Base-by-base conservation (phyloP, 2,113 vertebrate species). In the Seriola aureovittata region DNA sequence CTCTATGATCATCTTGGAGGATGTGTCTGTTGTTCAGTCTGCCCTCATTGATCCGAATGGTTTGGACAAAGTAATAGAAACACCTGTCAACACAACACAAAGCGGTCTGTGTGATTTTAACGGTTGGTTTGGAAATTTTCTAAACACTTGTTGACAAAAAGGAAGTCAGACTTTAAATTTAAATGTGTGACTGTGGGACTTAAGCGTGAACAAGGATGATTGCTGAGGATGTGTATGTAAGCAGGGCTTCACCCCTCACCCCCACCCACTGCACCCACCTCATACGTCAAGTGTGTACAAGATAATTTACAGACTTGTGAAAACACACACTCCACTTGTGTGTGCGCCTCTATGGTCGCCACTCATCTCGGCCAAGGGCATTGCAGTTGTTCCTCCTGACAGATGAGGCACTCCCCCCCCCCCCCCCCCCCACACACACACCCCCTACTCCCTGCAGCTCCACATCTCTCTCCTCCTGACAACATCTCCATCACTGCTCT, bases 331-430 rank as follows among this genome's bases (percentile, higher is more conserved):
- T 65, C 29, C 10, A 25, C 48, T 2, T 4, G 36, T 34, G 11
- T 8, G 13, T 29, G 63, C 32, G 46, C 58, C 36, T 23, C 4
- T 42, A 13, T 21, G 65, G 60, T 17, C 40, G 0, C 59, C 60
- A 17, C 75, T 85, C 69, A 21, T 84, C 78, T 82, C 59, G 38
- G 52, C 76, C 80, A 86, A 84, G 84, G 86, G 48, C 78, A 54
- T 58, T 1, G 68, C 75, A 40, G 74, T n/a, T 68, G 23, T 79
- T 69, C 54, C 55, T 55, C 23, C 13, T 65, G 79, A 85, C 73
- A 60, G 73, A 77, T 34, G 36, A 80, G 75, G 62, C 78, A 59
- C 34, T 80, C 69, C 75, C 55, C 71, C 38, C 16, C 64, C 16
- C 64, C 69, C 75, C 55, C 71, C 38, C 16, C 64, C 16, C 64